Evolutionary conservation across 2,888 invertebrate genomes (phyloP).

Genomic region (Caenorhabditis afra): DNA sequence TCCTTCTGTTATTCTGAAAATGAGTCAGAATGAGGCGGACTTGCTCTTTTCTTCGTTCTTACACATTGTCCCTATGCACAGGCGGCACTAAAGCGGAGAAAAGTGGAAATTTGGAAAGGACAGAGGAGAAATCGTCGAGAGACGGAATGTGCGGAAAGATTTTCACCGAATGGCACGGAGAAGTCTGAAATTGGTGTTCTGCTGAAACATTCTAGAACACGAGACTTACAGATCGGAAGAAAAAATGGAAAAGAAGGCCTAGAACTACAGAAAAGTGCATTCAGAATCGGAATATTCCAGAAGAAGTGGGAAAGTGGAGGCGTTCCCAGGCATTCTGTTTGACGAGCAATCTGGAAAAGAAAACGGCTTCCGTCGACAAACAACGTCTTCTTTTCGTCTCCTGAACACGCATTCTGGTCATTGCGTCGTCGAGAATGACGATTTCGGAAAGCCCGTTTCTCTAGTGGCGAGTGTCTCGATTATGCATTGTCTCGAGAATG

Average conservation of each 20-base stretch:
- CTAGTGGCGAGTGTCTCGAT: too few species aligned
- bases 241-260: not conserved
- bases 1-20: constrained; percentile 38
- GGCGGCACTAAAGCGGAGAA: constrained; percentile 29
- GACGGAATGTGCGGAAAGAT: constrained; percentile 29
- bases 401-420: too few species aligned
- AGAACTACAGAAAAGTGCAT: not conserved
- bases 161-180: constrained; percentile 35
- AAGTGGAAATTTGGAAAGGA: constrained; percentile 26
- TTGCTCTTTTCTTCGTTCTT: too few species aligned
- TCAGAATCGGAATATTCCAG: not conserved
- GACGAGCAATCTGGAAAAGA: not conserved
- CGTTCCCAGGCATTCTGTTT: not conserved
- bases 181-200: constrained; percentile 2
- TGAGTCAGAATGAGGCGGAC: too few species aligned
- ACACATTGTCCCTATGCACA: constrained; percentile 34
- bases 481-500: constrained; percentile 24
- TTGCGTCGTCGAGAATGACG: too few species aligned
- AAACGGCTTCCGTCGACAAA: not conserved
- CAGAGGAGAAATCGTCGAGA: constrained; percentile 27
- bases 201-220: too few species aligned
- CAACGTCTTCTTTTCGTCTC: too few species aligned
- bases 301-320: not conserved
- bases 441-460: too few species aligned
- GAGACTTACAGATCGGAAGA: not conserved